Conservation (phyloP, 1,140 invertebrate species). For the Proales similis region DNA sequence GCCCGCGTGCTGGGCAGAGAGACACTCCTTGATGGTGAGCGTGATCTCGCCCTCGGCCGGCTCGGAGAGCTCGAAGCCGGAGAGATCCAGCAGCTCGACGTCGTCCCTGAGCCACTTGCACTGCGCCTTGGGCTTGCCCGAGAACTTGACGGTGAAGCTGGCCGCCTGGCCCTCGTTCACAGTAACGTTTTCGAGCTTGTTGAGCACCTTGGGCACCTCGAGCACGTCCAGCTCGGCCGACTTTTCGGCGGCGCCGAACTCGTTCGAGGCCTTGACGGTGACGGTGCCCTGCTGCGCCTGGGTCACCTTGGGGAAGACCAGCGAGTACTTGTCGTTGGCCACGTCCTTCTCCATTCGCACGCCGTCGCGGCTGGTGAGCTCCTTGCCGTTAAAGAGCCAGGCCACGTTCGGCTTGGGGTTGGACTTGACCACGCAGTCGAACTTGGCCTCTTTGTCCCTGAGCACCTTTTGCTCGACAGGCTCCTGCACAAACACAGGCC, state of each 20-base stretch:
- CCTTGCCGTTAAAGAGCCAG: constrained; percentile 61
- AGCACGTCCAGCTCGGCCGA: neutral
- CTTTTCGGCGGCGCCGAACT: neutral
- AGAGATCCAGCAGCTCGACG: neutral
- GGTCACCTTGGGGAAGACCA: neutral
- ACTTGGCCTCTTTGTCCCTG: constrained; percentile 20
- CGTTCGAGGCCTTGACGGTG: neutral
- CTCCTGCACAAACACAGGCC: neutral
- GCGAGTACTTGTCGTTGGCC: neutral
- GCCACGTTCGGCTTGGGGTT: constrained; percentile 72
- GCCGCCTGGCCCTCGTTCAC: constrained; percentile 39
- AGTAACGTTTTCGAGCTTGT: constrained; percentile 27
- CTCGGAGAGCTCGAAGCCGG: neutral
- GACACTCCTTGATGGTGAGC: neutral
- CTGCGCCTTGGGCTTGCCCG: constrained; percentile 38
- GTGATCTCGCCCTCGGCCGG: neutral
- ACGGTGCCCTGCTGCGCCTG: neutral
- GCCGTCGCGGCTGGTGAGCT: neutral
- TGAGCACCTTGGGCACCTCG: constrained; percentile 37
- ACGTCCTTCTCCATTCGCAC: neutral
- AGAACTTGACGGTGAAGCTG: constrained; percentile 39
- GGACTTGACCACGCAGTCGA: constrained; percentile 12
- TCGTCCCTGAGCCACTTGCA: constrained; percentile 46
- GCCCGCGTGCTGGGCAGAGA: constrained; percentile 10
- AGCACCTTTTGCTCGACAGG: constrained; percentile 17